Evolutionary conservation across 1,140 invertebrate genomes (phyloP).

Genomic region (Nasonia vitripennis): DNA sequence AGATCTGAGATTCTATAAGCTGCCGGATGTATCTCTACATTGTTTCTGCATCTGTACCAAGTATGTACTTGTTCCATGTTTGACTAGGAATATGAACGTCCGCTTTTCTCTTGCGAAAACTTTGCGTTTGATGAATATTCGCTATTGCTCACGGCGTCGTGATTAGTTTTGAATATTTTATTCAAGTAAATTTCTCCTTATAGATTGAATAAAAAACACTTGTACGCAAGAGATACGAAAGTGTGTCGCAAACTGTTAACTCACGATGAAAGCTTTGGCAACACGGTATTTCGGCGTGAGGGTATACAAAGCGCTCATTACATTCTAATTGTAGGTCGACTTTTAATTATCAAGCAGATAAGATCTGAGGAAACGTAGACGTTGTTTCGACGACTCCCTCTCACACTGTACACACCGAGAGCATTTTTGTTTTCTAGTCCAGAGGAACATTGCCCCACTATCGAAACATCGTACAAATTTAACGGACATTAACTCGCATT

Average conservation of each 20-base stretch:
- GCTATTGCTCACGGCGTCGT: too few species aligned
- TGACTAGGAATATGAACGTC: too few species aligned
- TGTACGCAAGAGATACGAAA: too few species aligned
- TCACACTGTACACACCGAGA: neutral
- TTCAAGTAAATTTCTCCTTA: too few species aligned
- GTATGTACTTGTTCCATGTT: too few species aligned
- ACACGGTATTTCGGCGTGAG: neutral
- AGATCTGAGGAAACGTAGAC: neutral
- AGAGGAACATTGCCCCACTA: neutral
- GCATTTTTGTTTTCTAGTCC: neutral
- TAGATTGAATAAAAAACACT: too few species aligned
- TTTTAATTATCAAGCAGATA: constrained; percentile 5
- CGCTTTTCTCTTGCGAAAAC: too few species aligned
- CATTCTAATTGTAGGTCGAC: neutral
- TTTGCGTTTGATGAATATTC: too few species aligned
- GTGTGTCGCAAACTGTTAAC: too few species aligned
- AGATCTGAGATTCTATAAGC: neutral
- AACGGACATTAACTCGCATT: neutral
- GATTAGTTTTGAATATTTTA: too few species aligned
- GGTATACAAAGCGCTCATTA: too few species aligned
- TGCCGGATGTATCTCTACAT: neutral
- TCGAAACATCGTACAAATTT: neutral
- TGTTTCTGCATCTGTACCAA: neutral
- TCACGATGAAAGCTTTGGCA: neutral
- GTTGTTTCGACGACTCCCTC: neutral